These are phyloP conservation scores for Bryconaethiops microstoma DNA, from an alignment of 2,797 vertebrate genomes.

Conservation along the genomic window DNA sequence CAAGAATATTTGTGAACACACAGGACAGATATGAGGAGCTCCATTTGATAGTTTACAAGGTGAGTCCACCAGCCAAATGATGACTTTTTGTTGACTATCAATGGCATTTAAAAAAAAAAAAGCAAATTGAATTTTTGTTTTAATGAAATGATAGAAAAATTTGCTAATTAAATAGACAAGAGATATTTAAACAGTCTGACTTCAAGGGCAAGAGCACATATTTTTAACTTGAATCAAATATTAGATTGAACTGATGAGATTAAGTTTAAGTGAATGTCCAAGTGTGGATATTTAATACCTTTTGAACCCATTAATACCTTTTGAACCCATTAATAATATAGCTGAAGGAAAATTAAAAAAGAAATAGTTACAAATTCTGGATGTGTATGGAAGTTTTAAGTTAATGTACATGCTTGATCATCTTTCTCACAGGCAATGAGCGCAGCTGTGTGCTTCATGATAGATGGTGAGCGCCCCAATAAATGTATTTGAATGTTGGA, in stretches of 20 bases:
- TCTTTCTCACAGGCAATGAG: conserved; percentile 91
- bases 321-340: neutral
- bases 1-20: conserved; percentile 94
- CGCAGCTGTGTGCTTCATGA: conserved; percentile 97
- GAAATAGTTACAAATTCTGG: neutral
- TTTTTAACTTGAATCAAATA: too few relatives aligned
- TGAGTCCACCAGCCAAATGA: conserved; percentile 59
- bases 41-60: conserved; percentile 98
- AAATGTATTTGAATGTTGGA: neutral
- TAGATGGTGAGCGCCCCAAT: conserved; percentile 84
- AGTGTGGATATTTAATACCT: too few relatives aligned
- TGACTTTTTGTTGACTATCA: neutral
- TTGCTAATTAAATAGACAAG: too few relatives aligned
- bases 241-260: too few relatives aligned
- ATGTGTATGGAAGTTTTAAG: conserved; percentile 11
- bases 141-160: too few relatives aligned
- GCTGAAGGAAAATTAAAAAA: neutral
- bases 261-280: neutral
- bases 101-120: neutral
- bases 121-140: too few relatives aligned
- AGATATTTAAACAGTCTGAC: too few relatives aligned
- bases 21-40: conserved; percentile 90
- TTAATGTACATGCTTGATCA: neutral
- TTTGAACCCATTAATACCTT: neutral
- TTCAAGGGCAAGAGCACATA: too few relatives aligned